Conservation (phyloP, 2,888 invertebrate genomes). For the Eurois occulta region DNA sequence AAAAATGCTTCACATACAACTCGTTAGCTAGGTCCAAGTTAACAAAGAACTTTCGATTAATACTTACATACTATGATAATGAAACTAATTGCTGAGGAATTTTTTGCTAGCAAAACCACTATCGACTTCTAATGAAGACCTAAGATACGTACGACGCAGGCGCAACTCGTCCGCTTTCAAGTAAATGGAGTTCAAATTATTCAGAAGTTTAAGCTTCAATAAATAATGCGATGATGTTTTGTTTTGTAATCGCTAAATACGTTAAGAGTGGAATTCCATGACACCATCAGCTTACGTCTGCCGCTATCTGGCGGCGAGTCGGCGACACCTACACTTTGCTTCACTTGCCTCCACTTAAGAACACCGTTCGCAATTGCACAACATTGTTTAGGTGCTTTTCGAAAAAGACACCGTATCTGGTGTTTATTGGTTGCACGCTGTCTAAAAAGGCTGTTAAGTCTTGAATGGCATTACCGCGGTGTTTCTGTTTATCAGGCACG, state of each 20-base stretch:
- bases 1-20: conserved; percentile 1
- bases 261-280: conserved; percentile 69
- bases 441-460: conserved; percentile 79
- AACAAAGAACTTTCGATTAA: conserved; percentile 24
- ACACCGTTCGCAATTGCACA: conserved; percentile 80
- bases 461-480: conserved; percentile 77
- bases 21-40: not conserved
- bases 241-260: conserved; percentile 67
- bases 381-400: conserved; percentile 78
- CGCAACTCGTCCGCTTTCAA: conserved; percentile 40
- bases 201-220: conserved; percentile 45
- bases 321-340: conserved; percentile 77
- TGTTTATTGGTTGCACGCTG: conserved; percentile 71
- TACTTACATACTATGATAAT: conserved; percentile 2
- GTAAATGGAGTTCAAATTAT: conserved; percentile 43
- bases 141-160: conserved; percentile 11
- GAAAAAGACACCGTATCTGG: conserved; percentile 78
- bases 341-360: conserved; percentile 69
- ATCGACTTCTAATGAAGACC: conserved; percentile 12
- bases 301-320: conserved; percentile 74
- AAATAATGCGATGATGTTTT: conserved; percentile 58
- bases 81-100: conserved; percentile 10
- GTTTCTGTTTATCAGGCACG: conserved; percentile 77
- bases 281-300: conserved; percentile 76
- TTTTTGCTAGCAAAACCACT: conserved; percentile 31